phyloP scores from a whole-genome alignment of 2,113 vertebrate genomes.

The Callipepla californica region DNA sequence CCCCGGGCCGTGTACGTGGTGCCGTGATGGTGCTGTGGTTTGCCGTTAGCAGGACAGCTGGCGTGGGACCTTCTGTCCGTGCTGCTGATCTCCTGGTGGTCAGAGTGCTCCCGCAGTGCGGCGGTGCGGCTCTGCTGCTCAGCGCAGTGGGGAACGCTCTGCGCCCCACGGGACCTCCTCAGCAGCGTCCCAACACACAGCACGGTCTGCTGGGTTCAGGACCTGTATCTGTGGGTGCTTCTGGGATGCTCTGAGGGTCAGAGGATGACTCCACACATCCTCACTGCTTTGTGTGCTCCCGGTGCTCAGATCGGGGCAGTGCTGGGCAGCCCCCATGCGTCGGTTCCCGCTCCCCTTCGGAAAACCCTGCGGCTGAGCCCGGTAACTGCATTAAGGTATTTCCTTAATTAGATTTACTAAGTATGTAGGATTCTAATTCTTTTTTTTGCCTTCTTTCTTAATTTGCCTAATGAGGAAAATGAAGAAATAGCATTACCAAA shows the following conservation, averaged over 20 bases:
- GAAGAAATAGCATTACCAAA: not conserved
- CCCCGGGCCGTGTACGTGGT: not conserved
- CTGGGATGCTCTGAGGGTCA: not conserved
- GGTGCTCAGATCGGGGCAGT: not conserved
- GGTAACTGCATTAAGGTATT: constrained; percentile 37
- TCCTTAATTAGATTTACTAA: constrained; percentile 52
- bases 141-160: not conserved
- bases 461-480: constrained; percentile 44
- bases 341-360: accelerated
- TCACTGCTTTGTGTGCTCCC: not conserved
- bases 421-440: constrained; percentile 18
- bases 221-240: not conserved
- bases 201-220: not conserved
- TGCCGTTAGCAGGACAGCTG: too few relatives aligned
- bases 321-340: too few relatives aligned
- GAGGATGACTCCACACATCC: not conserved
- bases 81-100: not conserved
- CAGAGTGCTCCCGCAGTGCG: not conserved
- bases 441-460: not conserved
- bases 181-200: accelerated
- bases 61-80: not conserved
- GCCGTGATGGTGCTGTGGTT: too few relatives aligned
- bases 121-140: not conserved
- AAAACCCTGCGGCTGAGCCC: not conserved
- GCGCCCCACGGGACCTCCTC: not conserved